Evolutionary conservation across 2,888 invertebrate species (phyloP), one percentile per base, ranked within the genome.

Genomic region (Tortricodes alternella): DNA sequence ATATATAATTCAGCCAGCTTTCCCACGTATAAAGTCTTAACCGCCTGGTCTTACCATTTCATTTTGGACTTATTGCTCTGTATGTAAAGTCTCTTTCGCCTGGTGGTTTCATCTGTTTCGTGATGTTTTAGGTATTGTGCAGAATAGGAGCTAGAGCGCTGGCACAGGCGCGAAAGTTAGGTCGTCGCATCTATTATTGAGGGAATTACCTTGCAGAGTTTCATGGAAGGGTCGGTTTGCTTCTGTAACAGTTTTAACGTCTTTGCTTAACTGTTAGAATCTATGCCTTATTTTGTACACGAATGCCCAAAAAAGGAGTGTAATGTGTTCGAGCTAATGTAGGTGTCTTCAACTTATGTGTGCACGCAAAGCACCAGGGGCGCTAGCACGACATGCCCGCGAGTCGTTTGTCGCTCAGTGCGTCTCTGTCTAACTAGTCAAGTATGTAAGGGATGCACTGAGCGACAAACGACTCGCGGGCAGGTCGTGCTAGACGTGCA

Each of bases 131-230:
- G 1, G 7, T 29, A 43, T 61, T 58, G 63, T 61, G 56, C 67
- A 76, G 75, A 75, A 77, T 69, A 60, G 71, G 71, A 78, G 78
- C 79, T 76, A 72, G 74, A 79, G 85, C 85, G 87, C 83, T 76
- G 78, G 84, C 74, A 71, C 71, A 73, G 79, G 85, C 80, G 82
- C 74, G 78, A 88, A n/a, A 89, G 87, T 88, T 85, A 76, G 83
- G 78, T 81, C 83, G 78, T 83, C 85, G 86, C 85, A 88, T 91
- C 84, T 90, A 90, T 89, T 89, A 90, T 90, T 90, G 80, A 90
- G 71, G 70, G 76, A 76, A 83, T 85, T 81, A 78, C 83, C 76
- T 74, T 71, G 66, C 73, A 70, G 73, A 76, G 73, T 73, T 74
- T 60, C 65, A 62, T 52, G 29, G 32, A 39, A 38, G 48, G 48